Conservation (phyloP, 2,888 invertebrate species). For the Drosophila falleni region DNA sequence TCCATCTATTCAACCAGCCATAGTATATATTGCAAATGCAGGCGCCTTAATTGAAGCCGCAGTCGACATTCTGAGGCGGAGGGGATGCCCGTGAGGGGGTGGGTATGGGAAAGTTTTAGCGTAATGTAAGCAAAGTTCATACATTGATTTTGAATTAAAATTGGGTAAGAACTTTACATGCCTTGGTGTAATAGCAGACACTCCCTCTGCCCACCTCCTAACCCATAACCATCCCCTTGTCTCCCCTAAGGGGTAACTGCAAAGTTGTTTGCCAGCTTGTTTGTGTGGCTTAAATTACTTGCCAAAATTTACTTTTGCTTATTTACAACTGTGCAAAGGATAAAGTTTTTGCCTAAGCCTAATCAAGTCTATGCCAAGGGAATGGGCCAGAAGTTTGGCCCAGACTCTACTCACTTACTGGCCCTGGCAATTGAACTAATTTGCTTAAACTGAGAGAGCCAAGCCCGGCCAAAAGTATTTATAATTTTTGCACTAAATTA, state of each 20-base stretch:
- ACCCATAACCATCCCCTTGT: conserved; percentile 4
- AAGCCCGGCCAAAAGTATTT: conserved; percentile 60
- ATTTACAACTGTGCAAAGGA: conserved; percentile 83
- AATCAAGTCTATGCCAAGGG: conserved; percentile 80
- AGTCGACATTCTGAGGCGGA: background rate
- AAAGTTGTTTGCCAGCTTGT: conserved; percentile 81
- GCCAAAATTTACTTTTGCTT: conserved; percentile 82
- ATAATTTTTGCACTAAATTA: conserved; percentile 72
- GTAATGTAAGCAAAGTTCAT: conserved; percentile 79
- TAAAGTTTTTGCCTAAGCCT: conserved; percentile 84
- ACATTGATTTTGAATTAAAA: conserved; percentile 83
- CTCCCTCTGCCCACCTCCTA: background rate
- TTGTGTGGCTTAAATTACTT: conserved; percentile 82
- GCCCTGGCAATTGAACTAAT: conserved; percentile 76
- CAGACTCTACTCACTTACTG: conserved; percentile 40
- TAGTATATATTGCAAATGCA: conserved; percentile 47
- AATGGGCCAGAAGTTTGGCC: conserved; percentile 8
- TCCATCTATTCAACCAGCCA: conserved; percentile 9
- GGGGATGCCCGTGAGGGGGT: background rate
- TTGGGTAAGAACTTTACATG: conserved; percentile 74
- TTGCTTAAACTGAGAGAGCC: conserved; percentile 72
- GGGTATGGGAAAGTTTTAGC: conserved; percentile 67
- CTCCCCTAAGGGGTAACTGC: conserved; percentile 34
- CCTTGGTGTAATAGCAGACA: conserved; percentile 59
- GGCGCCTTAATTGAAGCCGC: conserved; percentile 69